Percentiles rank a stretch among this genome's conserved stretches.
Conservation (phyloP, 2,888 invertebrate genomes). For the Fabriciana adippe region DNA sequence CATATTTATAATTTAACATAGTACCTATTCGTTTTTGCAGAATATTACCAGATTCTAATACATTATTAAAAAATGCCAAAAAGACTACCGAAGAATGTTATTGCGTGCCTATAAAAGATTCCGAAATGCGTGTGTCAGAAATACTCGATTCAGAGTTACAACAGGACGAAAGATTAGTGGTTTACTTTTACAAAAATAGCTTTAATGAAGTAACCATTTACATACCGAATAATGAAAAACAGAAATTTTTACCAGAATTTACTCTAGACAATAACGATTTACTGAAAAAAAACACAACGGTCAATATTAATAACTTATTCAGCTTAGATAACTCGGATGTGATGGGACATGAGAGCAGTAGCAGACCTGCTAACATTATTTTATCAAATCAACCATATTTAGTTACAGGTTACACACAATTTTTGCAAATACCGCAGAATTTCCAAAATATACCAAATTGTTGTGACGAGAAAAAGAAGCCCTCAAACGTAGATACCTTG, state of each 20-base stretch:
- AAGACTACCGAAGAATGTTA: constrained; percentile 44
- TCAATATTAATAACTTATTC: constrained; percentile 8
- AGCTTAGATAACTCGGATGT: not conserved
- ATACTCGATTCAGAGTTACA: constrained; percentile 39
- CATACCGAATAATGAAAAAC: constrained; percentile 55
- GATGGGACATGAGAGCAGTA: not conserved
- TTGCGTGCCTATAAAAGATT: constrained; percentile 44
- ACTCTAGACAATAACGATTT: constrained; percentile 48
- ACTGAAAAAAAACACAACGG: constrained; percentile 35
- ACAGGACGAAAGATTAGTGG: constrained; percentile 53
- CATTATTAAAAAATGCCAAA: not conserved
- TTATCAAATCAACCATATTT: no score
- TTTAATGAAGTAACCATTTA: constrained; percentile 47
- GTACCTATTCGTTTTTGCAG: not conserved
- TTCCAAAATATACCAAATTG: no score
- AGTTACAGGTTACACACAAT: no score
- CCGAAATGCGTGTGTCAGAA: constrained; percentile 41
- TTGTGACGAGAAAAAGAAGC: no score
- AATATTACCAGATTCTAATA: not conserved
- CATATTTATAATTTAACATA: not conserved
- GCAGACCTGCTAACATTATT: no score
- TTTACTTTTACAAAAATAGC: constrained; percentile 55
- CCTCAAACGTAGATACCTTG: no score
- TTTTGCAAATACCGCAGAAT: no score
- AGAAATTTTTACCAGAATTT: constrained; percentile 57